These are phyloP conservation scores for Nasua narica DNA, from an alignment of 2,797 vertebrate species.

Conservation along the genomic window DNA sequence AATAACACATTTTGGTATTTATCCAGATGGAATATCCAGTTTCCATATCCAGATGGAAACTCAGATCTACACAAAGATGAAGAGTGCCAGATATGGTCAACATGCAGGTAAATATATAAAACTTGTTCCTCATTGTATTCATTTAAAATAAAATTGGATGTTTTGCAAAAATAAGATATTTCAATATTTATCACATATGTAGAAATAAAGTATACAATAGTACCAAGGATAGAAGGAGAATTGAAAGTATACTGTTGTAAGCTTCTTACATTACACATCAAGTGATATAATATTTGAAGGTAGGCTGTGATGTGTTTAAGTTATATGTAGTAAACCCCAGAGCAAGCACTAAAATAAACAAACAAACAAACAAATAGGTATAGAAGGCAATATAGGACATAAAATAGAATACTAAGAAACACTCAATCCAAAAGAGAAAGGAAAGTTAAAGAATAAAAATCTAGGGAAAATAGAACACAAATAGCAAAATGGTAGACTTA, in stretches of 20 bases:
- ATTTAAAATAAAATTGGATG: background rate
- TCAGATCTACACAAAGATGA: background rate
- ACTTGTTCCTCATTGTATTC: background rate
- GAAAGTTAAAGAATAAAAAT: background rate
- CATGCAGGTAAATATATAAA: background rate
- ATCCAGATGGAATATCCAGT: background rate
- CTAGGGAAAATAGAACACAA: background rate
- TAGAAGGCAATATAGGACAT: background rate
- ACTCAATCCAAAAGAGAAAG: background rate
- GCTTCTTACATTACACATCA: background rate
- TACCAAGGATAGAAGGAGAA: background rate
- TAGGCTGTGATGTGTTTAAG: background rate
- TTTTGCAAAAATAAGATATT: background rate
- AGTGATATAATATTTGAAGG: background rate
- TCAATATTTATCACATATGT: background rate
- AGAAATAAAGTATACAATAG: background rate
- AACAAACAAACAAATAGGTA: background rate
- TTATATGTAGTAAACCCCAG: background rate
- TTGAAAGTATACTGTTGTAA: background rate
- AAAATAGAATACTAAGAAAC: slow-evolving; percentile 1
- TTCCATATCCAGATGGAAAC: background rate
- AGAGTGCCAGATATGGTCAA: background rate
- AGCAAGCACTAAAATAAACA: background rate
- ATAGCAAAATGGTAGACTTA: background rate
- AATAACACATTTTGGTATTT: background rate